Conservation (phyloP, 2,113 vertebrate genomes). For the Mesembrinibis cayennensis region DNA sequence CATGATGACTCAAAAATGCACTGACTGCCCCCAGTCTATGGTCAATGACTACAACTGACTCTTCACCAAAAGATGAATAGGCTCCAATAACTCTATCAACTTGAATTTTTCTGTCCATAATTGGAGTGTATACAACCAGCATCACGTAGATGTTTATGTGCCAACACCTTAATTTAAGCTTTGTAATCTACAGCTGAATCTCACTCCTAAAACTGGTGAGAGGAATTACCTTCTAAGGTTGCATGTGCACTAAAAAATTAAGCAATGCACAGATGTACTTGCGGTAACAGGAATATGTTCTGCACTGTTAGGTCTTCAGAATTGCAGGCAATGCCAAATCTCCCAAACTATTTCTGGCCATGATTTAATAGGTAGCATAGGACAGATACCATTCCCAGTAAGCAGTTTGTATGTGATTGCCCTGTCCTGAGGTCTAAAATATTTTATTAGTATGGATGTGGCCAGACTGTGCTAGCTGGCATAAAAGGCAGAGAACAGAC, state of each 20-base stretch:
- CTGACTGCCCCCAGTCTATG: background rate
- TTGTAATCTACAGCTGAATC: background rate
- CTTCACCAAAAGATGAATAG: background rate
- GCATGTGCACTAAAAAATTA: background rate
- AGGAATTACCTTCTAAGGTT: background rate
- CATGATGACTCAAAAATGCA: background rate
- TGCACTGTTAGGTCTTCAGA: background rate
- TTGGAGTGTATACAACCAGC: background rate
- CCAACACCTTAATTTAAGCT: background rate
- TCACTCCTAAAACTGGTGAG: background rate
- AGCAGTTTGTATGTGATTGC: background rate
- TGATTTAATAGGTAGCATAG: background rate
- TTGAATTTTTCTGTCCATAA: background rate
- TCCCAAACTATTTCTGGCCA: background rate
- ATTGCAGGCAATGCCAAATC: background rate
- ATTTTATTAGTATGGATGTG: background rate
- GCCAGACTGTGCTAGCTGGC: background rate
- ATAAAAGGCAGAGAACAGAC: background rate
- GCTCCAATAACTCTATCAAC: background rate
- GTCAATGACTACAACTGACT: background rate
- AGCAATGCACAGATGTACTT: background rate
- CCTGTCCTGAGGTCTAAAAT: background rate
- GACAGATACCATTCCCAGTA: background rate
- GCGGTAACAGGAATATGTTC: background rate
- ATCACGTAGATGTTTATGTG: background rate